These are phyloP conservation scores for Acromyrmex echinatior DNA, from an alignment of 1,140 invertebrate species.

Conservation along the genomic window DNA sequence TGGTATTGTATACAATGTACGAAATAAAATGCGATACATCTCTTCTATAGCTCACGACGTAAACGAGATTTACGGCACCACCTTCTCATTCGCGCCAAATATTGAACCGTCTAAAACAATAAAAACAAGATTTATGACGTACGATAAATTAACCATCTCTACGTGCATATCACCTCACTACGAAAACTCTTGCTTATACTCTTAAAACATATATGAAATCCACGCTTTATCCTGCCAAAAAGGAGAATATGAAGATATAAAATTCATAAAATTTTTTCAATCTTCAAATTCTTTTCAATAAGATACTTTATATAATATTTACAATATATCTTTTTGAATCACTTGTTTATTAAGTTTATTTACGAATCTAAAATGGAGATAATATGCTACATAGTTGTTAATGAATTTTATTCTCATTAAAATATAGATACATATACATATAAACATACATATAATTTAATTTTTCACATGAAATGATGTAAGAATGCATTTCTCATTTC, in stretches of 20 bases:
- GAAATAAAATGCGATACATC: slow-evolving; percentile 36
- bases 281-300: not conserved
- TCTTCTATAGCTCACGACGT: slow-evolving; percentile 13
- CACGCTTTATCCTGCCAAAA: not conserved
- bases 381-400: too few species aligned
- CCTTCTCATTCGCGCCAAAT: slow-evolving; percentile 44
- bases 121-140: slow-evolving; percentile 56
- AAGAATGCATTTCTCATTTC: too few species aligned
- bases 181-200: slow-evolving; percentile 23
- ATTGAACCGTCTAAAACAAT: slow-evolving; percentile 62
- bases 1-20: not conserved
- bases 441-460: too few species aligned
- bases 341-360: too few species aligned
- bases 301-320: too few species aligned
- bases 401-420: too few species aligned
- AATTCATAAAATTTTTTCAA: slow-evolving; percentile 24
- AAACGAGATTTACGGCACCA: slow-evolving; percentile 57
- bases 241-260: slow-evolving; percentile 17
- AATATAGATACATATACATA: too few species aligned
- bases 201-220: slow-evolving; percentile 34
- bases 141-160: slow-evolving; percentile 59
- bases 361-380: too few species aligned
- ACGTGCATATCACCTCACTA: slow-evolving; percentile 13
- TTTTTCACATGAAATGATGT: too few species aligned
- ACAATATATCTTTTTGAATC: too few species aligned